Percentiles rank a stretch among this genome's conserved stretches.
phyloP scores from a whole-genome alignment of 2,797 vertebrate species.

The Crocidura indochinensis region DNA sequence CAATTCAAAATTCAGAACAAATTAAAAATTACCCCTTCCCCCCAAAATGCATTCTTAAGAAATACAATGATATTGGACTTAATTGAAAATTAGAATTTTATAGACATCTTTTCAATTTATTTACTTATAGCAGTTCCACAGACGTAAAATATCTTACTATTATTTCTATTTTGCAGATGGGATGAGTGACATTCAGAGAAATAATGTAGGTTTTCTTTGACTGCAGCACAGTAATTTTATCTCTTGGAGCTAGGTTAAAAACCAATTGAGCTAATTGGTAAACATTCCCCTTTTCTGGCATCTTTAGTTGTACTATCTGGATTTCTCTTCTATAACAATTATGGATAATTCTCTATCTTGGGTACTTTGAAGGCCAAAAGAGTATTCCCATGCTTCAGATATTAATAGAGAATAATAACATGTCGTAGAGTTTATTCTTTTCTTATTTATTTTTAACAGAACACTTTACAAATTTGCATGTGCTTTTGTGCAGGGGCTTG shows the following conservation, averaged over 20 bases:
- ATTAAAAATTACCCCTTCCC: slow-evolving; percentile 64
- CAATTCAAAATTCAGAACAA: slow-evolving; percentile 73
- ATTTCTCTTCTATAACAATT: slow-evolving; percentile 53
- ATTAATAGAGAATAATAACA: slow-evolving; percentile 1
- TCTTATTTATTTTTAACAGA: no score
- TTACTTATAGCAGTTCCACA: not conserved
- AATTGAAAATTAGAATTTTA: slow-evolving; percentile 59
- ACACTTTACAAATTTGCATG: no score
- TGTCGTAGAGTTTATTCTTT: not conserved
- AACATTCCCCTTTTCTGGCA: not conserved
- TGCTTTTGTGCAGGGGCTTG: no score
- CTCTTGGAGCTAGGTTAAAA: slow-evolving; percentile 20
- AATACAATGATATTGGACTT: slow-evolving; percentile 45
- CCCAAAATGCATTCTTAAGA: slow-evolving; percentile 37
- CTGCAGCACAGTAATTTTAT: not conserved
- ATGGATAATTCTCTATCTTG: slow-evolving; percentile 10
- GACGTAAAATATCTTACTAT: not conserved
- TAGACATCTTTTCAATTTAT: slow-evolving; percentile 18
- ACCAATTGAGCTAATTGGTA: not conserved
- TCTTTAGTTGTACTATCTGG: not conserved
- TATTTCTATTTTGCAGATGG: slow-evolving; percentile 31
- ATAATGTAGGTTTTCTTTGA: not conserved
- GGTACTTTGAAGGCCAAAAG: not conserved
- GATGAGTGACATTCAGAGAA: slow-evolving; percentile 2
- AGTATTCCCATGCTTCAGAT: not conserved